phyloP scores from a whole-genome alignment of 2,888 invertebrate species.

The Caenorhabditis imperialis region DNA sequence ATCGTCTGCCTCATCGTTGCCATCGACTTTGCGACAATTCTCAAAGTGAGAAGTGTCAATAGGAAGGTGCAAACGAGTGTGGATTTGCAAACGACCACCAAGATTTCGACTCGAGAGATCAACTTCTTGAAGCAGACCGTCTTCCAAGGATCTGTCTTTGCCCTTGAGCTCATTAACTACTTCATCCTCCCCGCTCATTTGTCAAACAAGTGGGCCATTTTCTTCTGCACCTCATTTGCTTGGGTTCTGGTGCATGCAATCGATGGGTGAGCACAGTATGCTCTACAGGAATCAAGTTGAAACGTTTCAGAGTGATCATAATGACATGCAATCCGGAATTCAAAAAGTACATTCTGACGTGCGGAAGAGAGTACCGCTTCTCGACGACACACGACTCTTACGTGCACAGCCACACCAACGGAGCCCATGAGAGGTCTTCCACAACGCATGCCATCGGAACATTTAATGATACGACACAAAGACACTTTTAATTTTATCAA shows the following conservation, averaged over 20 bases:
- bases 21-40: slow-evolving; percentile 28
- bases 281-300: not conserved
- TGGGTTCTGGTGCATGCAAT: slow-evolving; percentile 31
- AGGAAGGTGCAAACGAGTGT: slow-evolving; percentile 12
- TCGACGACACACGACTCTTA: slow-evolving; percentile 5
- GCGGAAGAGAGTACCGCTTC: not conserved
- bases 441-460: not conserved
- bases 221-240: slow-evolving; percentile 30
- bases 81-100: slow-evolving; percentile 5
- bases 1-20: slow-evolving; percentile 17
- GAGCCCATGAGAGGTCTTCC: not conserved
- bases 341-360: slow-evolving; percentile 20
- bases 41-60: slow-evolving; percentile 23
- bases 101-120: slow-evolving; percentile 14
- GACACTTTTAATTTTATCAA: too few species aligned
- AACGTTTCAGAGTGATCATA: slow-evolving; percentile 22
- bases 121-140: slow-evolving; percentile 39
- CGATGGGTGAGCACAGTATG: slow-evolving; percentile 22
- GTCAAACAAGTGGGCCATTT: slow-evolving; percentile 15
- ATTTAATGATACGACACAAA: too few species aligned
- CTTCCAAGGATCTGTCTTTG: slow-evolving; percentile 28
- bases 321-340: slow-evolving; percentile 38
- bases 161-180: slow-evolving; percentile 17
- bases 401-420: too few species aligned
- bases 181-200: slow-evolving; percentile 24